Base-by-base conservation (phyloP, 2,888 invertebrate genomes). In the Parapristionchus giblindavisi region DNA sequence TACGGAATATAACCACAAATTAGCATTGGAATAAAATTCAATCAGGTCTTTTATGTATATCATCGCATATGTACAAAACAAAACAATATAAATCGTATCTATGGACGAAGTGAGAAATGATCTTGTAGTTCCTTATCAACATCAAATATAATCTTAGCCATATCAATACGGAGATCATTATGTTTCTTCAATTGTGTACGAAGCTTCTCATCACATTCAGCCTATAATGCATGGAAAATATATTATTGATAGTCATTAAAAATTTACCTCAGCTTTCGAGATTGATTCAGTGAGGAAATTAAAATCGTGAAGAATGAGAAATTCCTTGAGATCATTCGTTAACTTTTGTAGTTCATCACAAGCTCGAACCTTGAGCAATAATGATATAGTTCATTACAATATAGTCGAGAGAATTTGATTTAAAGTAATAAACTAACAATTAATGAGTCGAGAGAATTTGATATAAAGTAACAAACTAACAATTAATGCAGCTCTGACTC, bases 261-360 rank as follows among this genome's bases (percentile, higher is more conserved):
- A 1, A n/a, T 52, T 60, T 51, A 73, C 74, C 48, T 78, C 93
- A n/a, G 71, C 71, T 58, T 71, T 71, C 43, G 56, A 27, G 79
- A 98, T 97, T 0, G 96, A 94, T 88, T 97, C 96, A 89, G 98
- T 98, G 0, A 98, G 95, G 1, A 96, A 96, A 60, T 96, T 96
- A 88, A 99, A 99, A 89, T 99, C 98, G 89, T 98, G 98, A 29
- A 99, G 91, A 85, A 98, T 96, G 60, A 98, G 91, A 89, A 97
- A 99, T 88, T 99, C 97, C 88, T 98, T 98, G 79, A 99, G 94
- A 88, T 98, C 97, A 0, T 96, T 95, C 0, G 97, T 96, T 38
- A 99, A 90, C 89, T 97, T 97, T 93, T 96, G 94, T 34, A 99
- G 89, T 0, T 96, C 96, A 90, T 98, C 97, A 0, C 95, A 96